Evolutionary conservation across 64 coral and sea anemone species (phyloP).

Genomic region (Cladopsammia gracilis): DNA sequence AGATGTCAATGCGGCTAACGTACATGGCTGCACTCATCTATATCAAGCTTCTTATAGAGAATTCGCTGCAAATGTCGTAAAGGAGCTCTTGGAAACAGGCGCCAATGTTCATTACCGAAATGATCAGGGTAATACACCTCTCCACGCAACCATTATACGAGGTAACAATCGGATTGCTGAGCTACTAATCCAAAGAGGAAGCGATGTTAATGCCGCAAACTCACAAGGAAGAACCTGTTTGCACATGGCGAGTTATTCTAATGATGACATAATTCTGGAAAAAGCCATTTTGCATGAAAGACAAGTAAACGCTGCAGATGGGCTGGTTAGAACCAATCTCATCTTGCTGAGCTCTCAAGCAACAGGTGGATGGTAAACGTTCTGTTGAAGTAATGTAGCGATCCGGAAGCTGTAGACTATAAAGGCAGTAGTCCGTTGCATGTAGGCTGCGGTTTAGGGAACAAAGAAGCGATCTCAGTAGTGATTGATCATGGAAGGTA

Average conservation of each 20-base stretch:
- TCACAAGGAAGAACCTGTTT: slow-evolving; percentile 3
- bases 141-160: slow-evolving; percentile 1
- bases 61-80: too few relatives aligned
- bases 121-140: slow-evolving; percentile 23
- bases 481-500: too few relatives aligned
- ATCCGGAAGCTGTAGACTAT: background rate
- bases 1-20: too few relatives aligned
- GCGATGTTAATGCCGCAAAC: slow-evolving; percentile 39
- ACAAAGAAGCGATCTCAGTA: too few relatives aligned
- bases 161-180: background rate
- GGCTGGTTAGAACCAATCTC: background rate
- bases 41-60: too few relatives aligned
- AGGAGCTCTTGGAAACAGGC: slow-evolving; percentile 24
- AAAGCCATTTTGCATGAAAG: background rate
- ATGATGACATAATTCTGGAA: background rate
- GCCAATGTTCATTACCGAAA: slow-evolving; percentile 37
- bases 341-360: background rate
- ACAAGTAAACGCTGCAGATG: background rate
- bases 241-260: slow-evolving; percentile 15
- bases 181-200: background rate
- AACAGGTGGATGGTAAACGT: background rate
- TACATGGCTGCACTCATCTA: too few relatives aligned
- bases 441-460: background rate
- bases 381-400: background rate
- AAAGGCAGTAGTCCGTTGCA: slow-evolving; percentile 5